A percentile compares a stretch with the other conserved stretches of the same genome.
Conservation (phyloP, 2,113 vertebrate species). For the Lepisosteus osseus region DNA sequence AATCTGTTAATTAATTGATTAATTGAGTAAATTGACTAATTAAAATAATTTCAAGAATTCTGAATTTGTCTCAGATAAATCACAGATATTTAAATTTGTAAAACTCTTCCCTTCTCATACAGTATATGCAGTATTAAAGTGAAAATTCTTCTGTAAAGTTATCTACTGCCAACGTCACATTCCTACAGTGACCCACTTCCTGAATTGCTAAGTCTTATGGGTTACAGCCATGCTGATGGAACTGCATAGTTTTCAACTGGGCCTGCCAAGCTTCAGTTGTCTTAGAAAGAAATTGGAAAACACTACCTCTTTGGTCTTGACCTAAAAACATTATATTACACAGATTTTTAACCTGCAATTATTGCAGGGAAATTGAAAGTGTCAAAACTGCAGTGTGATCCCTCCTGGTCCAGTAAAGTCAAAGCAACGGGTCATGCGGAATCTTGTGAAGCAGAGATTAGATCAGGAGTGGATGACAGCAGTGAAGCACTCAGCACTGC, state of each 20-base stretch:
- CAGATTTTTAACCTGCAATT: neutral
- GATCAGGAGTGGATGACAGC: neutral
- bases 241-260: neutral
- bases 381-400: neutral
- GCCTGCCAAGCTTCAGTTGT: neutral
- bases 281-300: neutral
- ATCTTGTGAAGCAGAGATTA: neutral
- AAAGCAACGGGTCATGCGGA: neutral
- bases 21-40: too few relatives aligned
- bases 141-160: too few relatives aligned
- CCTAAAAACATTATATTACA: neutral
- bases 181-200: neutral
- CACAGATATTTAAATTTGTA: too few relatives aligned
- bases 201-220: neutral
- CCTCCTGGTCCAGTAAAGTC: conserved; percentile 10
- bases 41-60: too few relatives aligned
- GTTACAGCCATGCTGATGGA: neutral
- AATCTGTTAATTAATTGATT: too few relatives aligned
- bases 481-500: neutral
- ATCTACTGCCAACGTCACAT: neutral
- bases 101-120: too few relatives aligned
- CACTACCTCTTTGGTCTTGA: neutral
- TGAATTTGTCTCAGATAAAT: too few relatives aligned
- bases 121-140: too few relatives aligned
- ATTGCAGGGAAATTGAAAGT: conserved; percentile 8